Conservation (phyloP, 2,888 invertebrate genomes). For the Blastobasis adustella region DNA sequence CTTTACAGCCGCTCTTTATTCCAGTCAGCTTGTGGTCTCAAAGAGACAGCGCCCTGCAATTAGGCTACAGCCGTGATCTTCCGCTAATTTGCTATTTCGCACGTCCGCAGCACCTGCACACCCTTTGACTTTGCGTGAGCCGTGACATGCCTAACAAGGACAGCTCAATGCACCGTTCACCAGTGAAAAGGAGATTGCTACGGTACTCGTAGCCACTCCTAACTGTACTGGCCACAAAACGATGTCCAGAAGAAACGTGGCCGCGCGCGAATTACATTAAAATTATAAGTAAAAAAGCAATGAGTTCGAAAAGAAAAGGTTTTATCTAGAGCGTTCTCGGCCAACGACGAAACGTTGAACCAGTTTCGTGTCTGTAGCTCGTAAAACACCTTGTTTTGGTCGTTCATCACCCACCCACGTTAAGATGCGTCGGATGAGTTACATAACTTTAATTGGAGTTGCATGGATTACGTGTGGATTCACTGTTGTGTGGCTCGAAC, state of each 20-base stretch:
- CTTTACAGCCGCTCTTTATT: too few relatives aligned
- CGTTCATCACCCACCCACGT: conserved; percentile 28
- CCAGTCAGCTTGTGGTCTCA: not conserved
- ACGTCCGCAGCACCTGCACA: not conserved
- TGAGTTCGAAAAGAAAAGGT: not conserved
- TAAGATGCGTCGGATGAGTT: conserved; percentile 27
- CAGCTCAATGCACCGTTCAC: not conserved
- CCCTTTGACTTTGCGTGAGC: too few relatives aligned
- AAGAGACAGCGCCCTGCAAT: conserved; percentile 3
- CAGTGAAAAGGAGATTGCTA: not conserved
- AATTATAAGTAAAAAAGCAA: not conserved
- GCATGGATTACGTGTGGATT: conserved; percentile 16
- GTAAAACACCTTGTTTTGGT: conserved; percentile 43
- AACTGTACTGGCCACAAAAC: conserved; percentile 3
- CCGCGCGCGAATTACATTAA: too few relatives aligned
- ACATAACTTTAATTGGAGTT: conserved; percentile 50
- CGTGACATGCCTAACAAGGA: too few relatives aligned
- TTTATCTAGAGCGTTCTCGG: not conserved
- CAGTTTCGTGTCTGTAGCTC: conserved; percentile 30
- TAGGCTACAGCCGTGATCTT: conserved; percentile 4
- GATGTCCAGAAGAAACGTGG: conserved; percentile 1
- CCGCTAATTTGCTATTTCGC: not conserved
- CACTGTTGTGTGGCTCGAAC: not conserved
- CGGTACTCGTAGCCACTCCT: not conserved
- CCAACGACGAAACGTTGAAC: not conserved